A percentile compares a stretch with the other conserved stretches of the same genome.
phyloP scores from a whole-genome alignment of 2,888 invertebrate species.

The Agelastica alni region DNA sequence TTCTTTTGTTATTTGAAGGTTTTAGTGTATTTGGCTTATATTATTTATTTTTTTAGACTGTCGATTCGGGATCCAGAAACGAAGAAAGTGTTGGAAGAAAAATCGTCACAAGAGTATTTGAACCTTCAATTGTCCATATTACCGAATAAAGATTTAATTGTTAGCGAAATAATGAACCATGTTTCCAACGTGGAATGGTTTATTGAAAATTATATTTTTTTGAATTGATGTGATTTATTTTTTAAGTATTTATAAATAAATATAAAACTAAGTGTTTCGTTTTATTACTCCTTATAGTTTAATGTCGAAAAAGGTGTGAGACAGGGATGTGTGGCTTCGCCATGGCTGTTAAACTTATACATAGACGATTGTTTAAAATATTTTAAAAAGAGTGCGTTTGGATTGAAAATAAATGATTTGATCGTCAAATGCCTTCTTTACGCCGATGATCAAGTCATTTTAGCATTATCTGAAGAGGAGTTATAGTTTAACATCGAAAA shows the following conservation, averaged over 20 bases:
- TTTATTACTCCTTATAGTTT: not conserved
- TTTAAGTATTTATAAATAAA: too few species aligned
- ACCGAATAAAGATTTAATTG: constrained; percentile 36
- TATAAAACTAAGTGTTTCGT: not conserved
- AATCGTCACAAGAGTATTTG: constrained; percentile 38
- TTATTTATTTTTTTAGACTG: constrained; percentile 41
- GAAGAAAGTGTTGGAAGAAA: constrained; percentile 38
- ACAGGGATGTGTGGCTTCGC: too few species aligned
- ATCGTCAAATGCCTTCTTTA: too few species aligned
- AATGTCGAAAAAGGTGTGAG: too few species aligned
- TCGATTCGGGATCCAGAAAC: constrained; percentile 44
- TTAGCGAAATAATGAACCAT: constrained; percentile 38
- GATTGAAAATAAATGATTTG: too few species aligned
- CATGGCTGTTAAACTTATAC: too few species aligned
- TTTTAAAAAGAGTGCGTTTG: too few species aligned
- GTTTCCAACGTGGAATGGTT: constrained; percentile 42
- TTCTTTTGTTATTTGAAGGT: constrained; percentile 1
- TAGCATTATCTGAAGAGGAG: too few species aligned
- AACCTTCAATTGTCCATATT: constrained; percentile 37
- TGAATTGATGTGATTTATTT: constrained; percentile 27
- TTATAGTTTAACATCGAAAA: too few species aligned
- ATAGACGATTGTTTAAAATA: too few species aligned
- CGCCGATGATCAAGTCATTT: too few species aligned
- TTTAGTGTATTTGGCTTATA: too few species aligned
- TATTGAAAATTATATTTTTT: constrained; percentile 41